Evolutionary conservation across 2,797 vertebrate species (phyloP).

Genomic region (Bradypus variegatus): DNA sequence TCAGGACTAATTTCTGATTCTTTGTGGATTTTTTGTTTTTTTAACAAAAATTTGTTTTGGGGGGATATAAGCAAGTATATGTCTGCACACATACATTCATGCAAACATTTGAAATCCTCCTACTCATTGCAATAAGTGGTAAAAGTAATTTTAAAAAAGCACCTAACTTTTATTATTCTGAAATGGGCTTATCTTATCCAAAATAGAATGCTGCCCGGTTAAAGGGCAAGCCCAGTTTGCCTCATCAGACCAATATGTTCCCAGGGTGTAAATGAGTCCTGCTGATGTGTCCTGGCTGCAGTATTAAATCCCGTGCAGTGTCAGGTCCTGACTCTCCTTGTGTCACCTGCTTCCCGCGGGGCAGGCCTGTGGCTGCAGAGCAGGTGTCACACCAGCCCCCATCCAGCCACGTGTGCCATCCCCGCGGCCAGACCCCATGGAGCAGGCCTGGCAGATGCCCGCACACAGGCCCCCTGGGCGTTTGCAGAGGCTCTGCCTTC

Average conservation of each 20-base stretch:
- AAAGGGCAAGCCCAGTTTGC: rapidly evolving
- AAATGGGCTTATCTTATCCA: not conserved
- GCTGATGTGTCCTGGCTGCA: rapidly evolving
- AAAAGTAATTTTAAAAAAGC: not conserved
- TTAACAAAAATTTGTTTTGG: not conserved
- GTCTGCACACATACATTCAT: too few relatives aligned
- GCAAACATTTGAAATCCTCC: too few relatives aligned
- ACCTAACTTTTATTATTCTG: not conserved
- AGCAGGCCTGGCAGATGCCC: not conserved
- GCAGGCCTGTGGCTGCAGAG: not conserved
- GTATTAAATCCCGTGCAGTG: rapidly evolving
- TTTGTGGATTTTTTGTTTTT: not conserved
- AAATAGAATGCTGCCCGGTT: rapidly evolving
- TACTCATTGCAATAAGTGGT: not conserved
- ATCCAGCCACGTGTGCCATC: not conserved
- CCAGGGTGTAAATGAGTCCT: rapidly evolving
- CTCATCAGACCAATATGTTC: rapidly evolving
- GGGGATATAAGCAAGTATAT: not conserved
- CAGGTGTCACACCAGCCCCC: not conserved
- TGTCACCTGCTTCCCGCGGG: rapidly evolving
- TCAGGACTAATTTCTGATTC: not conserved
- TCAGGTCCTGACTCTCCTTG: not conserved
- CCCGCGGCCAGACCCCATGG: not conserved
- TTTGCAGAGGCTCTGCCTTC: not conserved
- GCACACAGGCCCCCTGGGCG: not conserved